Evolutionary conservation across 1,140 invertebrate genomes (phyloP), one percentile per base, ranked within the genome.

Genomic region (Caenorhabditis briggsae): DNA sequence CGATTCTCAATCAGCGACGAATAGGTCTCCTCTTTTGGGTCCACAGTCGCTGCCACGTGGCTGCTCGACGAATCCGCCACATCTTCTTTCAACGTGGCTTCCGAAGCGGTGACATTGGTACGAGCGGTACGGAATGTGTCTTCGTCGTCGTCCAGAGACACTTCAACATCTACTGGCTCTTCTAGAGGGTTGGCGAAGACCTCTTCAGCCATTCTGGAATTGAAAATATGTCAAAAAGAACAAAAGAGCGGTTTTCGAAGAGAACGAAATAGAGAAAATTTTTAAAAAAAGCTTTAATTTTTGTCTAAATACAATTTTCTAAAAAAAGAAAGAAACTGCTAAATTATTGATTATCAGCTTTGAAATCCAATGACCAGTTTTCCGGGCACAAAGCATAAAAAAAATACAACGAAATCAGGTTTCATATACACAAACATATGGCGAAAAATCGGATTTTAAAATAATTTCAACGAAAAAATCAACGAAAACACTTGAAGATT

Each of bases 171-270:
- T 12, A 46, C 6, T 14, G 70, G 18, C 14, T 48, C 70, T 50
- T 78, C 46, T 9, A 78, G 46, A 8, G 70, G 70, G n/a, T 78
- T 78, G 2, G 70, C 43, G n/a, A 78, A 78, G n/a, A 78, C 70
- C 23, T 78, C 70, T 9, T 50, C 70, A 50, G 53, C 46, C 70
- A 78, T 78, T 50, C 70, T 78, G 33, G 16, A 78, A 78, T 18
- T 16, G 25, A 61, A 61, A 25, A 61, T 2, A 25, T 11, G 9
- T 25, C 20, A 14, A 14, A n/a, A 18, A 2, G 50, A 53, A n/a
- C 20, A 8, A 61, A 25, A 9, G 11, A 33, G 23, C 2, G 3
- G n/a, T 18, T 18, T 18, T 18, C 6, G 56, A 58, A 58, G 56
- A 58, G n/a, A 58, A 58, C 1, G 50, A 53, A 33, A 2, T 53